Conservation (phyloP, 2,888 invertebrate genomes). For the Fabriciana adippe region DNA sequence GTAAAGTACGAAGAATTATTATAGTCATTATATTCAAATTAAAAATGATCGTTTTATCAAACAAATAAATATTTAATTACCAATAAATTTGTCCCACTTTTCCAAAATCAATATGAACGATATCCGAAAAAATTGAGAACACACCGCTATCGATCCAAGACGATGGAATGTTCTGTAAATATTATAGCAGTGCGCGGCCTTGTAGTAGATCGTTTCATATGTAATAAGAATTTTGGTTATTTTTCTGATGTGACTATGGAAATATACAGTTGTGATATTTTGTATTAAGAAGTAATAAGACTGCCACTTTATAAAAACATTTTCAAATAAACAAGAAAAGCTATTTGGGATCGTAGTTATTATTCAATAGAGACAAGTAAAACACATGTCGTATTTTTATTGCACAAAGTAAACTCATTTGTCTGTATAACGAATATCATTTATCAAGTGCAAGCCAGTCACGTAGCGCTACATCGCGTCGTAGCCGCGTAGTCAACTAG, state of each 20-base stretch:
- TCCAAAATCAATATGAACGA: slow-evolving; percentile 59
- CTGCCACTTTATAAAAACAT: no score
- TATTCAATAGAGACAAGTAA: slow-evolving; percentile 4
- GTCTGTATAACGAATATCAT: slow-evolving; percentile 41
- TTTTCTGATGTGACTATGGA: not conserved
- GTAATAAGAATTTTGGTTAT: slow-evolving; percentile 20
- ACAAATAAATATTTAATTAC: slow-evolving; percentile 62
- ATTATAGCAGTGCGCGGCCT: slow-evolving; percentile 32
- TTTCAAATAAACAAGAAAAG: not conserved
- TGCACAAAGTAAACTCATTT: slow-evolving; percentile 11
- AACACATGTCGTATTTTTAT: not conserved
- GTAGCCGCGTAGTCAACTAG: slow-evolving; percentile 53
- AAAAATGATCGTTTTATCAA: slow-evolving; percentile 47
- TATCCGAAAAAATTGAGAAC: slow-evolving; percentile 55
- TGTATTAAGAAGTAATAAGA: no score
- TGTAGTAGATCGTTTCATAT: slow-evolving; percentile 29
- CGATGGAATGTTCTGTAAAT: slow-evolving; percentile 34
- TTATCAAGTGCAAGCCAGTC: slow-evolving; percentile 64
- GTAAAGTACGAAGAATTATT: slow-evolving; percentile 16
- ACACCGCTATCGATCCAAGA: slow-evolving; percentile 52
- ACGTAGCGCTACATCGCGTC: slow-evolving; percentile 54
- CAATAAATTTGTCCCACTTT: slow-evolving; percentile 71
- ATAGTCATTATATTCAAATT: slow-evolving; percentile 41
- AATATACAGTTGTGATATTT: not conserved
- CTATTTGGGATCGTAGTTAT: not conserved